A percentile compares a stretch with the other conserved stretches of the same genome.
Conservation (phyloP, 2,113 vertebrate species). For the Octodon degus region DNA sequence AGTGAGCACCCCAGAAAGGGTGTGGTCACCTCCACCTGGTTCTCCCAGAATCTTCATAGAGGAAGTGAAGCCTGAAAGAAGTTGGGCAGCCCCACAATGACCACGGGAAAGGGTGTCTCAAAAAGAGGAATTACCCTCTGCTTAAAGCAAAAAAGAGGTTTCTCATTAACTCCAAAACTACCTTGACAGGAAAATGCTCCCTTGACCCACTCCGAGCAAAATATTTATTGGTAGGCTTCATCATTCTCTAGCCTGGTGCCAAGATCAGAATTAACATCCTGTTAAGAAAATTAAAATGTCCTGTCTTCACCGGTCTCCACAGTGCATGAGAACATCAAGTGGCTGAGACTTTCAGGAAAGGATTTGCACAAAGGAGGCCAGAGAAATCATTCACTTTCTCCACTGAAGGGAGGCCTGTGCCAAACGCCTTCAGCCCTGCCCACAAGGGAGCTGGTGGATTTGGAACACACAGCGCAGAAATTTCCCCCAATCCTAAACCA, state of each 20-base stretch:
- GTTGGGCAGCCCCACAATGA: neutral
- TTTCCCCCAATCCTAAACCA: neutral
- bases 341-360: neutral
- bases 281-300: neutral
- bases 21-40: conserved; percentile 34
- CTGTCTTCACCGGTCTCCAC: neutral
- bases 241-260: neutral
- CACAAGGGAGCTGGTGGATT: neutral
- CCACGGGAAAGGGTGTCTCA: neutral
- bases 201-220: neutral
- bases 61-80: conserved; percentile 60
- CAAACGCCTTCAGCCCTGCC: neutral
- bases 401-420: neutral
- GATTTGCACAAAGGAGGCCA: neutral
- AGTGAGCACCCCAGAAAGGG: neutral
- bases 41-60: conserved; percentile 12
- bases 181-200: neutral
- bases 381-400: neutral
- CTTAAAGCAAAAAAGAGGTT: conserved; percentile 64
- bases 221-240: neutral
- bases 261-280: neutral
- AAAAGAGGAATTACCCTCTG: conserved; percentile 56
- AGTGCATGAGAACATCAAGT: neutral
- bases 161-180: conserved; percentile 64
- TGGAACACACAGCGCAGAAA: neutral